phyloP scores from a whole-genome alignment of 2,888 invertebrate species.

The Trissolcus brochymenae region DNA sequence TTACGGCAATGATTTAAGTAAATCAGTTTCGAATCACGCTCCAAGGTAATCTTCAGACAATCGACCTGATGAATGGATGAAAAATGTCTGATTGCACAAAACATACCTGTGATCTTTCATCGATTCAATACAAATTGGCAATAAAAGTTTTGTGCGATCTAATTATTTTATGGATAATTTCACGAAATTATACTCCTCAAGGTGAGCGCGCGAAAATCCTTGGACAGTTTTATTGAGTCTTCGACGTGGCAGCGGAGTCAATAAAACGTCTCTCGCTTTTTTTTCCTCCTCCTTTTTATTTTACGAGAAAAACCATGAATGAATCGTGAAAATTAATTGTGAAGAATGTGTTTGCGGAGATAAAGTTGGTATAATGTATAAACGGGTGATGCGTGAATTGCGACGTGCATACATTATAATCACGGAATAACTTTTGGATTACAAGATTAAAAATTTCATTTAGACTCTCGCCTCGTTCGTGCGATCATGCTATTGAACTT shows the following conservation, averaged over 20 bases:
- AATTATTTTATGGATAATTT: constrained; percentile 57
- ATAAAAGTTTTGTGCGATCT: constrained; percentile 3
- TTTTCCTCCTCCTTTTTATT: constrained; percentile 20
- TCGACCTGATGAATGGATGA: too few species aligned
- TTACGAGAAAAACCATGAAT: constrained; percentile 55
- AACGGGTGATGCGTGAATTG: too few species aligned
- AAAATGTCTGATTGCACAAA: too few species aligned
- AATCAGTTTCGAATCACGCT: constrained; percentile 2
- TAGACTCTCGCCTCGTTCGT: not conserved
- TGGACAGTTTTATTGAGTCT: constrained; percentile 52
- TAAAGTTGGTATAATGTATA: too few species aligned
- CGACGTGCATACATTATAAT: not conserved
- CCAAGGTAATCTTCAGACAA: too few species aligned
- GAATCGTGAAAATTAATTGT: constrained; percentile 57
- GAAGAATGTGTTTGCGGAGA: constrained; percentile 29
- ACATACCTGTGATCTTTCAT: too few species aligned
- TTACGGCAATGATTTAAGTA: constrained; percentile 6
- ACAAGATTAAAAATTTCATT: not conserved
- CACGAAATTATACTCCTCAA: constrained; percentile 55
- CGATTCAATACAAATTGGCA: too few species aligned
- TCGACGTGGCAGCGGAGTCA: constrained; percentile 52
- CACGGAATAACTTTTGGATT: not conserved
- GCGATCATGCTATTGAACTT: constrained; percentile 4
- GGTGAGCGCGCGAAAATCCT: constrained; percentile 45
- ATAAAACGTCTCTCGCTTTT: constrained; percentile 10